Base-by-base conservation (phyloP, 2,888 invertebrate genomes). In the Kuschelorhynchus macadamiae region DNA sequence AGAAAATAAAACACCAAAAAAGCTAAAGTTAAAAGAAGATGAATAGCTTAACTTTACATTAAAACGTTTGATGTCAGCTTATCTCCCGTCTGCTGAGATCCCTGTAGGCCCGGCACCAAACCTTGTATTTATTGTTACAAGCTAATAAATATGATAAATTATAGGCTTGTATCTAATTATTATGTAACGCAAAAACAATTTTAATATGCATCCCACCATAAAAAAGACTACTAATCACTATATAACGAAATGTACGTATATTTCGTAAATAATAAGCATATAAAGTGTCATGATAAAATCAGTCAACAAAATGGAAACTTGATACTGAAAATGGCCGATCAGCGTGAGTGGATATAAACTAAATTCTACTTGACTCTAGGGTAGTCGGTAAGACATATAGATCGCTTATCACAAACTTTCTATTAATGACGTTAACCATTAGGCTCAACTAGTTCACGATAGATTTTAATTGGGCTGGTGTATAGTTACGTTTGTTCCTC, bases 251-350 rank as follows among this genome's bases (percentile, higher is more conserved):
- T 5, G 7, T 25, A 25, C 3, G 25, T 25, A 25, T 3, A 25
- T 25, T 44, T 20, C n/a, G 16, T 17, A 16, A 44, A 17, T 61
- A 61, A 67, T 61, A 67, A 41, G 46, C 25, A 67, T 59, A 47
- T 60, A 46, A 59, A 39, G 41, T 46, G 59, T 62, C 12, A 8
- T 30, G 62, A 52, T 46, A 47, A 49, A 16, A 56, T 61, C 49
- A 42, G 52, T 60, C 25, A 60, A 60, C 59, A 49, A 60, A 60
- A 49, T 47, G 25, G 39, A 32, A 36, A 60, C 47, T 60, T 60
- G 39, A 49, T 57, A 60, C 49, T 60, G 59, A 49, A 60, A 60
- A 60, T 60, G 59, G 49, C 49, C 49, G 47, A 49, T 49, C 59
- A 18, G 36, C 41, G 49, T 47, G 41, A 60, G 49, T 60, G 25